These are phyloP conservation scores for Centropristis striata DNA, from an alignment of 2,113 vertebrate genomes.

Conservation along the genomic window DNA sequence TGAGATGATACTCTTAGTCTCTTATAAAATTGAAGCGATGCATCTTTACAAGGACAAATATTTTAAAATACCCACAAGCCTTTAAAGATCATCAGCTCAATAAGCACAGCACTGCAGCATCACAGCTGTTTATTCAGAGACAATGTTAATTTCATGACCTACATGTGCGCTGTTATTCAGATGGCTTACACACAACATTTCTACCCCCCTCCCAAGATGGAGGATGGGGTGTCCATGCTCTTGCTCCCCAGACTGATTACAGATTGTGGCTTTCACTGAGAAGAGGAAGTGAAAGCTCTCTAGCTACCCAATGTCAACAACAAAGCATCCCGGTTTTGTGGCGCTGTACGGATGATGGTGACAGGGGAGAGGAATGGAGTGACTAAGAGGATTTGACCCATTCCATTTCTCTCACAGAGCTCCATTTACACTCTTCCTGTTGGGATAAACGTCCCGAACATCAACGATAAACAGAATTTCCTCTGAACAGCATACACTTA, in stretches of 20 bases:
- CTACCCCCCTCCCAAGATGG: conserved; percentile 37
- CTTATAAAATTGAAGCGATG: not conserved
- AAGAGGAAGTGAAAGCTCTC: conserved; percentile 59
- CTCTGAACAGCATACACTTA: not conserved
- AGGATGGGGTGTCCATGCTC: conserved; percentile 40
- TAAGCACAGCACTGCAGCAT: conserved; percentile 18
- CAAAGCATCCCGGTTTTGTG: conserved; percentile 28
- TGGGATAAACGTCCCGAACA: conserved; percentile 32
- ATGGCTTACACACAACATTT: conserved; percentile 24
- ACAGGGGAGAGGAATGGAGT: conserved; percentile 28
- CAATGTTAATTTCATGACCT: conserved; percentile 56
- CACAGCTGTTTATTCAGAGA: conserved; percentile 26
- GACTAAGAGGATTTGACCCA: conserved; percentile 69
- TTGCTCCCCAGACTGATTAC: conserved; percentile 50
- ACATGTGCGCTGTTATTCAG: conserved; percentile 46
- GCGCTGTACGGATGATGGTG: conserved; percentile 22
- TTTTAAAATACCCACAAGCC: not conserved
- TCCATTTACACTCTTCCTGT: conserved; percentile 46
- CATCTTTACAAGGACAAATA: not conserved
- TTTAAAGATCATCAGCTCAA: conserved; percentile 9
- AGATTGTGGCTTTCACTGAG: conserved; percentile 54
- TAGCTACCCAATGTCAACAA: conserved; percentile 38
- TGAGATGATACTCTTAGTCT: conserved; percentile 25
- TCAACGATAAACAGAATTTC: not conserved
- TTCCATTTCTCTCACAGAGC: conserved; percentile 40